Evolutionary conservation across 2,797 vertebrate genomes (phyloP).

Genomic region (Astyanax mexicanus): DNA sequence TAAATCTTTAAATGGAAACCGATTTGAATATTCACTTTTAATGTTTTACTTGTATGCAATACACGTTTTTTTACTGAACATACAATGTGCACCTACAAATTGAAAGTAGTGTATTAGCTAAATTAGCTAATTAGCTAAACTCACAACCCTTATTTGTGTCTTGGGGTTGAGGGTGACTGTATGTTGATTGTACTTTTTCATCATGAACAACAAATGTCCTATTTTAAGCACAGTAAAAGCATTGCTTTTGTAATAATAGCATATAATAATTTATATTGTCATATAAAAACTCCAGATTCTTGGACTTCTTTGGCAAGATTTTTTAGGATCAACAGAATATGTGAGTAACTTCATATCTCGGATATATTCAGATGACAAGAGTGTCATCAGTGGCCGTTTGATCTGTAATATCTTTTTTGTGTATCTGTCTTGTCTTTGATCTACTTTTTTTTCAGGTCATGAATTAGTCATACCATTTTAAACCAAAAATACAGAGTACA

Average conservation of each 20-base stretch:
- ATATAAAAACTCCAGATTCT: too few species aligned
- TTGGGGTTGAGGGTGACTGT: too few species aligned
- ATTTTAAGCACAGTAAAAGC: neutral
- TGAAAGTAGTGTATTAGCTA: too few species aligned
- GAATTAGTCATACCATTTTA: constrained; percentile 5
- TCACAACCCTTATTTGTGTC: too few species aligned
- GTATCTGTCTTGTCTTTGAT: constrained; percentile 39
- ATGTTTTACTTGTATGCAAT: too few species aligned
- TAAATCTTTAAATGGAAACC: too few species aligned
- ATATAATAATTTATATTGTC: neutral
- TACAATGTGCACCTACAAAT: too few species aligned
- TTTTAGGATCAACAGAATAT: neutral
- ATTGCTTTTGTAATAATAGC: neutral
- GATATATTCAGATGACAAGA: constrained; percentile 37
- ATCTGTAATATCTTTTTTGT: constrained; percentile 27
- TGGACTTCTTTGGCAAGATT: neutral
- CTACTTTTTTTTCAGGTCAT: constrained; percentile 15
- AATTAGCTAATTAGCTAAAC: too few species aligned
- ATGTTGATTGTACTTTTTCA: too few species aligned
- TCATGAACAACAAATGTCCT: too few species aligned
- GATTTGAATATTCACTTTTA: too few species aligned
- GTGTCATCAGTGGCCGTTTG: constrained; percentile 33
- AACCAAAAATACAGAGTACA: neutral
- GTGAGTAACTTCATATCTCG: constrained; percentile 20
- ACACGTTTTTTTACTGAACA: too few species aligned